phyloP scores from a whole-genome alignment of 1,140 invertebrate genomes.

The Hylaeus anthracinus region DNA sequence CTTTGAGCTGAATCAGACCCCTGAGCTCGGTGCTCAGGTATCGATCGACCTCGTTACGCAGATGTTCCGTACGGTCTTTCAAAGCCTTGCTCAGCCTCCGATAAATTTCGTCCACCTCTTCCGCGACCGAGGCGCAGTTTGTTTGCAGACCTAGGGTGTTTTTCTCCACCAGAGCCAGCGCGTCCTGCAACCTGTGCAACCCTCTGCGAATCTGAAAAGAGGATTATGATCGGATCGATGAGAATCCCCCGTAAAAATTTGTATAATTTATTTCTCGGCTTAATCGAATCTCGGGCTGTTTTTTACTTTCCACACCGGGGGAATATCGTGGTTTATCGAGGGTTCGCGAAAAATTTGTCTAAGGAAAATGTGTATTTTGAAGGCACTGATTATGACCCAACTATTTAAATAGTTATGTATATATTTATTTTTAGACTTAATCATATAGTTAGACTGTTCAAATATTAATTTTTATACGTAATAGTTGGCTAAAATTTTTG shows the following conservation, averaged over 20 bases:
- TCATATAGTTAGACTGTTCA: too few relatives aligned
- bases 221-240: constrained; percentile 10
- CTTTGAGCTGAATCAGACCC: constrained; percentile 92
- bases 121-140: constrained; percentile 92
- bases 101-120: constrained; percentile 96
- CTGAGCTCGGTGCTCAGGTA: constrained; percentile 92
- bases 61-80: constrained; percentile 93
- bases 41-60: constrained; percentile 93
- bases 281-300: neutral
- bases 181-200: constrained; percentile 92
- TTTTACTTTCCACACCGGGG: too few relatives aligned
- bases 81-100: constrained; percentile 93
- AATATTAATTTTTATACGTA: too few relatives aligned
- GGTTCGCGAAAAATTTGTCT: too few relatives aligned
- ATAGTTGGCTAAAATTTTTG: too few relatives aligned
- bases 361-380: too few relatives aligned
- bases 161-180: constrained; percentile 90
- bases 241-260: neutral
- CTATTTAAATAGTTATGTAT: too few relatives aligned
- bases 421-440: too few relatives aligned
- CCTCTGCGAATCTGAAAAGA: constrained; percentile 86
- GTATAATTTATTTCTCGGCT: neutral
- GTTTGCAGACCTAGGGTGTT: constrained; percentile 91
- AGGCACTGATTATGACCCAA: too few relatives aligned
- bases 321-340: too few relatives aligned